Percentiles rank a stretch among this genome's conserved stretches.
These are phyloP conservation scores for Plecotus auritus DNA, from an alignment of 2,113 vertebrate genomes.

Conservation along the genomic window DNA sequence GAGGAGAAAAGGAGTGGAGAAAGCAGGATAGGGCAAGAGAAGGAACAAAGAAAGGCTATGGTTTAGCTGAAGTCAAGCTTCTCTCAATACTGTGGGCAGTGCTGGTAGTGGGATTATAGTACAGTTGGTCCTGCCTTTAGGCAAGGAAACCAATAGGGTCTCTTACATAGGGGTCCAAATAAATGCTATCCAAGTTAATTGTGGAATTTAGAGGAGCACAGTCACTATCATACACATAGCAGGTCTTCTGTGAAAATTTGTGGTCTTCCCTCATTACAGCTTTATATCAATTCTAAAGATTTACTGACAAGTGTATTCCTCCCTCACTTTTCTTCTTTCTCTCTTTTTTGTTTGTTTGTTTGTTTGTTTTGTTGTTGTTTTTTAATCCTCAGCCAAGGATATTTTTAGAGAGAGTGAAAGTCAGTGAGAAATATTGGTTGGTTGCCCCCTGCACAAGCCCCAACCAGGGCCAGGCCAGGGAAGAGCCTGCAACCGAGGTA, in stretches of 20 bases:
- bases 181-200: not conserved
- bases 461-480: no score
- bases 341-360: no score
- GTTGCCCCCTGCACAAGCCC: not conserved
- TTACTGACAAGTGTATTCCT: not conserved
- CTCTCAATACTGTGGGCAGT: not conserved
- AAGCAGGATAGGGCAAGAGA: not conserved
- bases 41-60: not conserved
- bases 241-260: not conserved
- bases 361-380: not conserved
- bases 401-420: not conserved
- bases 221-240: not conserved
- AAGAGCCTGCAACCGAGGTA: not conserved
- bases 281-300: not conserved
- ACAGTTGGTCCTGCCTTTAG: not conserved
- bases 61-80: not conserved
- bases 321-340: not conserved
- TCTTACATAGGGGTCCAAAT: not conserved
- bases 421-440: not conserved
- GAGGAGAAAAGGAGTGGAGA: not conserved
- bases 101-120: not conserved
- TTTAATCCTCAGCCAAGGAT: not conserved
- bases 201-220: not conserved
- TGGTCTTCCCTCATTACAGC: not conserved
- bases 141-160: not conserved